Evolutionary conservation across 2,797 vertebrate genomes (phyloP), one percentile per base, ranked within the genome.

Genomic region (Malacoctenus gilli): DNA sequence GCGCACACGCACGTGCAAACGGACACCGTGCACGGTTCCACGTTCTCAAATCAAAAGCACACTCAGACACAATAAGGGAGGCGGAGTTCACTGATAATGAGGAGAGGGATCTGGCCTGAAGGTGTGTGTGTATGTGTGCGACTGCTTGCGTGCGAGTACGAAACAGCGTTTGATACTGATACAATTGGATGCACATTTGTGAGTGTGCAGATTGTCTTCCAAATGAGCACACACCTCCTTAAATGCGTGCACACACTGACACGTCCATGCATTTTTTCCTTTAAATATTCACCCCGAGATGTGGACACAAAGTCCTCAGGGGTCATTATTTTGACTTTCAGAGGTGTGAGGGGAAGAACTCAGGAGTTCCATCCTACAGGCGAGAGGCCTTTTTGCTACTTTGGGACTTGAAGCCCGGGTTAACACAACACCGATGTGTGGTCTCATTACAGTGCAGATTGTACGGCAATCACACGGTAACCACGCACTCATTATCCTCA

Each of bases 401-500:
- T 11, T 2, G 16, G 48, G 39, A 44, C 1, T 4, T 73, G 44
- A 43, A 5, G 13, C 25, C 39, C 46, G 53, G 62, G 72, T 72
- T 79, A 72, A 64, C 79, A 75, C 69, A 80, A 78, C 68, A 72
- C 9, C 2, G 28, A 56, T 84, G 81, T 84, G 82, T 84, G 85
- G 83, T 84, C 82, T 75, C 40, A 25, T 68, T 65, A 75, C 65
- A 43, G 71, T 7, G 59, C 44, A 70, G 53, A 6, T 28, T 32
- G 55, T 43, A 53, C 51, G 48, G 68, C 47, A 79, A 72, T 76
- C 49, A 46, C 49, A 21, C 44, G 25, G 66, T 70, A 59, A 76
- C 82, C 55, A 89, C 95, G 89, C 90, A 99, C 96, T 95, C 90
- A 89, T 93, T 80, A 98, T 93, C 85, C 92, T 91, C 94, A 99